Conservation (phyloP, 2,113 vertebrate species). For the Siniperca chuatsi region DNA sequence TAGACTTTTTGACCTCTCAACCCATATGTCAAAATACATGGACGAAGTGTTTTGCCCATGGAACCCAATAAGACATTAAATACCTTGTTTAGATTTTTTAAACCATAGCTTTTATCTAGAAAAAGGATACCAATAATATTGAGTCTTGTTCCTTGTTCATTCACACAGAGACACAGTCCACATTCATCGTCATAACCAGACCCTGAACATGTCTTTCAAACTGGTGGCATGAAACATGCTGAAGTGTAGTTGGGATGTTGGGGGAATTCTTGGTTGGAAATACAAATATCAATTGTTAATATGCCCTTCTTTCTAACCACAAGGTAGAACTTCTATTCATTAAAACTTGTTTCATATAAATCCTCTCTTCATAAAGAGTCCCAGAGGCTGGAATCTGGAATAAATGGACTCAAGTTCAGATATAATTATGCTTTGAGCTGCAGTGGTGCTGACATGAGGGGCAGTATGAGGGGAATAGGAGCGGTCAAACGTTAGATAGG, state of each 20-base stretch:
- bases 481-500: conserved; percentile 62
- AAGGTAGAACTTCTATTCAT: neutral
- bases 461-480: conserved; percentile 10
- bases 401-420: conserved; percentile 38
- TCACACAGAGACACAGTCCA: neutral
- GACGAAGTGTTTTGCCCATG: neutral
- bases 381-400: neutral
- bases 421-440: conserved; percentile 38
- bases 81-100: neutral
- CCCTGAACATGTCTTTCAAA: neutral
- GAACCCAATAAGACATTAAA: neutral
- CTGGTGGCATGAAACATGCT: neutral
- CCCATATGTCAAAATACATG: neutral
- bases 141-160: neutral
- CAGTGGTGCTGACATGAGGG: conserved; percentile 38
- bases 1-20: too few relatives aligned
- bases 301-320: neutral
- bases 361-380: neutral
- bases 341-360: neutral
- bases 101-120: neutral
- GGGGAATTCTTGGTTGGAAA: neutral
- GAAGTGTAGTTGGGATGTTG: neutral
- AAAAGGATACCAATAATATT: neutral
- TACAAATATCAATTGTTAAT: neutral
- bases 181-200: neutral